phyloP scores from a whole-genome alignment of 2,797 vertebrate species.

The Nyctibius grandis region DNA sequence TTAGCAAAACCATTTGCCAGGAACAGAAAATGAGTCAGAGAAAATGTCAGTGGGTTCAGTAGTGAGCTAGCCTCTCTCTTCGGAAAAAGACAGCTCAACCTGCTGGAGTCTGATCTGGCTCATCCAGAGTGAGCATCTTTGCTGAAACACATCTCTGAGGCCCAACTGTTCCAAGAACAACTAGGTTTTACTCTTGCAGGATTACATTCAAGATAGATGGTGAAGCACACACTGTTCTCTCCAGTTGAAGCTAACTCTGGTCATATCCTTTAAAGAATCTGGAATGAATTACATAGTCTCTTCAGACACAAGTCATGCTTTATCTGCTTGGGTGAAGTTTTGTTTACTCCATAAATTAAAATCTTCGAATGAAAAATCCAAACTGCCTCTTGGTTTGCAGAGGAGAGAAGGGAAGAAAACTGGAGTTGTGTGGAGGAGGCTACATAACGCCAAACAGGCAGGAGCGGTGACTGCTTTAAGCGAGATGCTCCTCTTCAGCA shows the following conservation, averaged over 20 bases:
- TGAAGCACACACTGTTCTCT: background rate
- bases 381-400: background rate
- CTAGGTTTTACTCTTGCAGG: background rate
- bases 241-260: background rate
- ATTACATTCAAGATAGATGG: background rate
- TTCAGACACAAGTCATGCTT: background rate
- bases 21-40: constrained; percentile 22
- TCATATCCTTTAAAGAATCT: background rate
- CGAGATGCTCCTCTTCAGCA: background rate
- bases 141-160: background rate
- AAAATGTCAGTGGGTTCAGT: background rate
- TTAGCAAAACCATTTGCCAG: constrained; percentile 1
- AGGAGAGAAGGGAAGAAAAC: background rate
- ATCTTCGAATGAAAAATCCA: background rate
- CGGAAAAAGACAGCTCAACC: background rate
- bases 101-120: constrained; percentile 1
- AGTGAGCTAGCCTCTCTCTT: background rate
- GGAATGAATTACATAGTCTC: background rate
- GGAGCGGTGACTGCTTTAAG: background rate
- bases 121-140: background rate
- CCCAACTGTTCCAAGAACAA: background rate
- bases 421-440: background rate
- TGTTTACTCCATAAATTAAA: constrained; percentile 16
- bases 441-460: rapidly evolving
- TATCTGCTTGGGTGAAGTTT: constrained; percentile 6